Percentiles rank a stretch among this genome's conserved stretches.
phyloP scores from a whole-genome alignment of 2,113 vertebrate genomes.

The Mustelus asterias region DNA sequence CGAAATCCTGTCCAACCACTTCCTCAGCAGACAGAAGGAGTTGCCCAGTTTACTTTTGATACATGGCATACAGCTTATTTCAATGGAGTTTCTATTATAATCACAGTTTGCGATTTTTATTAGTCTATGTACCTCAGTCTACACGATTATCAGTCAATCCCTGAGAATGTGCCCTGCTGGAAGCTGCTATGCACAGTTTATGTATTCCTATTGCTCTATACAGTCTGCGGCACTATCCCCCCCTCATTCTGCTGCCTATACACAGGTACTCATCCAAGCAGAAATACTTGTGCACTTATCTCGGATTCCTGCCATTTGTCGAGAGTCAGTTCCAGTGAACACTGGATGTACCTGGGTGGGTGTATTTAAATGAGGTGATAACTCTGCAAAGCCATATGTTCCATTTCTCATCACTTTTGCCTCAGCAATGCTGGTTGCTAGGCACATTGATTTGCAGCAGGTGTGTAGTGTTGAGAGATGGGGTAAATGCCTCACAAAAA shows the following conservation, averaged over 20 bases:
- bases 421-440: neutral
- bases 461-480: neutral
- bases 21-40: neutral
- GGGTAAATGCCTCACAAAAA: neutral
- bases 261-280: neutral
- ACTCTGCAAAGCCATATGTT: neutral
- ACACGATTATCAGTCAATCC: neutral
- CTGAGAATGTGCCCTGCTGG: neutral
- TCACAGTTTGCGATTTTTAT: neutral
- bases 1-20: neutral
- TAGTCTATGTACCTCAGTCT: neutral
- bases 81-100: neutral
- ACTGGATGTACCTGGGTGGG: neutral
- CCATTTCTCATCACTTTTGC: neutral
- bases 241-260: neutral
- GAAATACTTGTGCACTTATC: neutral
- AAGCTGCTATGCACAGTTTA: neutral
- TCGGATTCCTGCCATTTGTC: neutral
- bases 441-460: neutral
- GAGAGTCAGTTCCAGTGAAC: neutral
- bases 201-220: neutral
- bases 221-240: neutral
- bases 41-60: neutral
- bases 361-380: constrained; percentile 8
- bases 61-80: neutral